Base-by-base conservation (phyloP, 2,113 vertebrate genomes). In the Oryctolagus cuniculus region DNA sequence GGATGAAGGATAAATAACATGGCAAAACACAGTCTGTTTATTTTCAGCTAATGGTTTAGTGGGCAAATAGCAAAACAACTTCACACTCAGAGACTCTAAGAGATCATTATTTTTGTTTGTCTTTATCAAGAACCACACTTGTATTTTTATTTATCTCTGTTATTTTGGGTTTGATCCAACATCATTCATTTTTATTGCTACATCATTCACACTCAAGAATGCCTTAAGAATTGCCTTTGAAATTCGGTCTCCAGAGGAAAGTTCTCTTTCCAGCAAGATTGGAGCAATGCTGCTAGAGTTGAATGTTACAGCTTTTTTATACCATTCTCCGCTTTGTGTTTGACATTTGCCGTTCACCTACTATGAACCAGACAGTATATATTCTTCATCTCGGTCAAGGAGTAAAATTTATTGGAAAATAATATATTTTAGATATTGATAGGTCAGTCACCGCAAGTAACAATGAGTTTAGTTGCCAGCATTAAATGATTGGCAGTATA, bases 91-190 rank as follows among this genome's bases (percentile, higher is more conserved):
- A 15, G 16, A 77, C 2, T 27, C 27, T 81, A 74, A 66, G 80
- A 38, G 19, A 79, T 87, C 15, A 61, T 77, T 92, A 44, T 77
- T 88, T 94, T 80, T 27, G 10, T 61, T 74, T 73, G 64, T 77
- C 69, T 89, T 44, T 51, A 55, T 82, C 13, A 66, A 64, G 70
- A 72, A 31, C 31, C 17, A 67, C 6, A 80, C 0, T 13, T 63
- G 38, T 31, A 66, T 61, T 67, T 94, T 90, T 81, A 55, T 53
- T n/a, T 73, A 19, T 4, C 19, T 64, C 21, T 53, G 4, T 73
- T 72, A 9, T 7, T 4, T 29, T 75, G 64, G 10, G 75, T 21
- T 49, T 92, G 22, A 34, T n/a, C 9, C 11, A 44, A 24, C 27
- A 31, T 49, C 27, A 84, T 74, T 87, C 3, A 51, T 82, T 95